Percentiles rank a stretch among this genome's conserved stretches.
These are phyloP conservation scores for Schizaphis graminum DNA, from an alignment of 2,888 invertebrate genomes.

Conservation along the genomic window DNA sequence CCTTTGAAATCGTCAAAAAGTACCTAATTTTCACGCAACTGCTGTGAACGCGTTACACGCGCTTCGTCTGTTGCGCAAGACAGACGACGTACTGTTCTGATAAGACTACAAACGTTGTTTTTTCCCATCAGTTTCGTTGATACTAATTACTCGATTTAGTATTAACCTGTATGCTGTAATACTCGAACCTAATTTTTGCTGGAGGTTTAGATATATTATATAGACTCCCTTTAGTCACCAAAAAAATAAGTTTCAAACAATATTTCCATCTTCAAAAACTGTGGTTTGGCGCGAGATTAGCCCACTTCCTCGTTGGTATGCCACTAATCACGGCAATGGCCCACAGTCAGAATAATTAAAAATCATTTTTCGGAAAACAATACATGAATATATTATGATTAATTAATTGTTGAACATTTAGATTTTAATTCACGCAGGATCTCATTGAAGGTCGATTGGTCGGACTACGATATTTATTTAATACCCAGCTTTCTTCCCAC, in stretches of 20 bases:
- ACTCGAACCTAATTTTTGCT: background rate
- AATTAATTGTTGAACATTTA: too few relatives aligned
- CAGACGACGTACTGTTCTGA: background rate
- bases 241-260: background rate
- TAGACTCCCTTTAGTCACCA: background rate
- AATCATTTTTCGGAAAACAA: too few relatives aligned
- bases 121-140: background rate
- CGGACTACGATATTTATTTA: too few relatives aligned
- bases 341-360: too few relatives aligned
- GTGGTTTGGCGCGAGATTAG: background rate
- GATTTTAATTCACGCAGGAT: too few relatives aligned
- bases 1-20: background rate
- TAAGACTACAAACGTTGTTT: background rate
- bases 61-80: background rate
- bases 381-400: too few relatives aligned
- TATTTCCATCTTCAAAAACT: background rate
- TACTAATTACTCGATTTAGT: background rate
- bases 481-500: too few relatives aligned
- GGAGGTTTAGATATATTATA: background rate
- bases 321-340: too few relatives aligned
- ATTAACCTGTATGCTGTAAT: background rate
- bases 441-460: too few relatives aligned
- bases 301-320: too few relatives aligned
- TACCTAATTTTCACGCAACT: background rate
- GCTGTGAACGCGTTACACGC: background rate